A percentile compares a stretch with the other conserved stretches of the same genome.
These are phyloP conservation scores for Miltochrista miniata DNA, from an alignment of 2,888 invertebrate species.

Conservation along the genomic window DNA sequence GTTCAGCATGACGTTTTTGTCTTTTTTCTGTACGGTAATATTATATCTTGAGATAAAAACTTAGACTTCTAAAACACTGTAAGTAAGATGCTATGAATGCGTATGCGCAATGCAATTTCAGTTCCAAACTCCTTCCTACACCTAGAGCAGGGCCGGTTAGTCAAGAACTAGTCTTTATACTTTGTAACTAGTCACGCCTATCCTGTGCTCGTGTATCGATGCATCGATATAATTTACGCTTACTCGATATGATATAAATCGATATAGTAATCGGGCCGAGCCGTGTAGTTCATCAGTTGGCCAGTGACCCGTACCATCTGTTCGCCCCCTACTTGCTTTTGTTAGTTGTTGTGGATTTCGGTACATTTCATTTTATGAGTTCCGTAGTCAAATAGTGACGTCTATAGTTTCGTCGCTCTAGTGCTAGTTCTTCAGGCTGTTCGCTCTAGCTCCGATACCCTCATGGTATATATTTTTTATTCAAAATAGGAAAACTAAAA, in stretches of 20 bases:
- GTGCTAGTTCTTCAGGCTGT: too few species aligned
- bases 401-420: too few species aligned
- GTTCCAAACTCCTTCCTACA: constrained; percentile 51
- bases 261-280: constrained; percentile 50
- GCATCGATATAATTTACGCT: constrained; percentile 42
- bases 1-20: too few species aligned
- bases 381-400: too few species aligned
- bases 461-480: too few species aligned
- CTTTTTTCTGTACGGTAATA: too few species aligned
- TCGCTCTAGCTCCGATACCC: too few species aligned
- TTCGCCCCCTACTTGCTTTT: constrained; percentile 28
- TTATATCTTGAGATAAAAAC: too few species aligned
- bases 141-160: constrained; percentile 44
- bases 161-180: constrained; percentile 62
- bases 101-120: constrained; percentile 21
- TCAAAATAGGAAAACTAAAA: too few species aligned
- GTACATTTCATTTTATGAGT: constrained; percentile 2
- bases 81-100: too few species aligned
- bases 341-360: constrained; percentile 14
- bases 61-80: too few species aligned
- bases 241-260: constrained; percentile 51
- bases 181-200: constrained; percentile 51
- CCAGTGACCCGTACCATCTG: constrained; percentile 58
- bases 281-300: constrained; percentile 46
- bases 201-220: constrained; percentile 40